Evolutionary conservation across 2,113 vertebrate species (phyloP).

Genomic region (Hystrix cristata): DNA sequence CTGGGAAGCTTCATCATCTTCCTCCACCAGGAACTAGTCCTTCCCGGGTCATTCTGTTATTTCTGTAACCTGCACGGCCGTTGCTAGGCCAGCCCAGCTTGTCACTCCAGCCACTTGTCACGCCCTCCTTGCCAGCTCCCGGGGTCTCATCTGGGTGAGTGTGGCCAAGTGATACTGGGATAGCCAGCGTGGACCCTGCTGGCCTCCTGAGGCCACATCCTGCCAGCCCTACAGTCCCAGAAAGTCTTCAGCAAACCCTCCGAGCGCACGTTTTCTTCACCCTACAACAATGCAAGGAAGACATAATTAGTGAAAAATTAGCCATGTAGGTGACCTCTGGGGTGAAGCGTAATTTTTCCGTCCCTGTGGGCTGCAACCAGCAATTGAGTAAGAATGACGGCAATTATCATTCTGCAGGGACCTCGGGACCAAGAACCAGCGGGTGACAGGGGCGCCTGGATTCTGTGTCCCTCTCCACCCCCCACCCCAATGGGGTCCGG

Average conservation of each 20-base stretch:
- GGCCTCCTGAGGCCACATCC: background rate
- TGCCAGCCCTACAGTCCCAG: background rate
- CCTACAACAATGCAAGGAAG: slow-evolving; percentile 24
- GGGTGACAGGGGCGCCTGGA: background rate
- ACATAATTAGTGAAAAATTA: slow-evolving; percentile 70
- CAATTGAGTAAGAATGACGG: slow-evolving; percentile 32
- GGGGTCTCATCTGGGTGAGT: background rate
- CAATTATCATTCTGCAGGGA: slow-evolving; percentile 29
- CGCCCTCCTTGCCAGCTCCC: background rate
- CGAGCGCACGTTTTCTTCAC: background rate
- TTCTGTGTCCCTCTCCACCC: background rate
- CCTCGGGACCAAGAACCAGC: background rate
- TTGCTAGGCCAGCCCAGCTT: background rate
- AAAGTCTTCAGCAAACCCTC: background rate
- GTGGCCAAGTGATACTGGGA: background rate
- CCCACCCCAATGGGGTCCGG: background rate
- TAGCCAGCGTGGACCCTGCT: accelerated
- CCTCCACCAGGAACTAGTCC: background rate
- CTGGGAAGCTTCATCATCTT: background rate
- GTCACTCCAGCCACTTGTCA: background rate
- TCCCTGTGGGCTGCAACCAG: slow-evolving; percentile 6
- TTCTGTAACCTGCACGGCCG: background rate
- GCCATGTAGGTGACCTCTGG: slow-evolving; percentile 55
- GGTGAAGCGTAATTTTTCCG: slow-evolving; percentile 31
- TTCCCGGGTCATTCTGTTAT: background rate